Evolutionary conservation across 2,113 vertebrate genomes (phyloP).

Genomic region (Phylloscopus trochilus): DNA sequence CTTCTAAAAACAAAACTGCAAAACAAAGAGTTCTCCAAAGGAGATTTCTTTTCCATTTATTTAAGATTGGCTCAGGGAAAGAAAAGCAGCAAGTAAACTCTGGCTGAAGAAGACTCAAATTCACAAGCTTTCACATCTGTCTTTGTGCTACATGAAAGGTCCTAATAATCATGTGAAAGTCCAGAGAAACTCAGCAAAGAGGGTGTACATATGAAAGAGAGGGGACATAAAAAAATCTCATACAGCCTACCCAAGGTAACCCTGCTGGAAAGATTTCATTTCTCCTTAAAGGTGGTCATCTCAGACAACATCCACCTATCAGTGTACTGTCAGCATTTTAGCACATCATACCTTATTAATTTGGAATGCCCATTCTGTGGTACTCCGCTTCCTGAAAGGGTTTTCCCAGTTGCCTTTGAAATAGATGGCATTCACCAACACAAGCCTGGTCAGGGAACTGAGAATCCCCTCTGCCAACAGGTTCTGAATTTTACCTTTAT

Average conservation of each 20-base stretch:
- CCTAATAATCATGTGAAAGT: not conserved
- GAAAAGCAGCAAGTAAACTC: not conserved
- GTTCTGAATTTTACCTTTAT: no score
- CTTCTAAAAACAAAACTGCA: not conserved
- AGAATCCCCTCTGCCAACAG: no score
- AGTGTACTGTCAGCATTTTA: no score
- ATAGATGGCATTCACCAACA: no score
- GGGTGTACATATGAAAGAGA: accelerated
- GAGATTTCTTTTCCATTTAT: no score
- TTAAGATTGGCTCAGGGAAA: not conserved
- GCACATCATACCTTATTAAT: no score
- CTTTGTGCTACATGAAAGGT: not conserved
- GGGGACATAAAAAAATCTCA: accelerated
- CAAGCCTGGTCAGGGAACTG: no score
- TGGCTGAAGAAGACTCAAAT: not conserved
- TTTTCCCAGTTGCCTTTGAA: no score
- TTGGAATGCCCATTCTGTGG: no score
- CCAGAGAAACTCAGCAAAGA: not conserved
- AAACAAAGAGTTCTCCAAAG: not conserved
- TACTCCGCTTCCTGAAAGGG: no score
- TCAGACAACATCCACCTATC: not conserved
- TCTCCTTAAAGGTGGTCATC: not conserved
- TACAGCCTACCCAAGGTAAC: not conserved
- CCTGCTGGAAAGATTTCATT: not conserved
- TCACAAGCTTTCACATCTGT: not conserved